Evolutionary conservation across 2,888 invertebrate species (phyloP).

Genomic region (Drosophila rellima): DNA sequence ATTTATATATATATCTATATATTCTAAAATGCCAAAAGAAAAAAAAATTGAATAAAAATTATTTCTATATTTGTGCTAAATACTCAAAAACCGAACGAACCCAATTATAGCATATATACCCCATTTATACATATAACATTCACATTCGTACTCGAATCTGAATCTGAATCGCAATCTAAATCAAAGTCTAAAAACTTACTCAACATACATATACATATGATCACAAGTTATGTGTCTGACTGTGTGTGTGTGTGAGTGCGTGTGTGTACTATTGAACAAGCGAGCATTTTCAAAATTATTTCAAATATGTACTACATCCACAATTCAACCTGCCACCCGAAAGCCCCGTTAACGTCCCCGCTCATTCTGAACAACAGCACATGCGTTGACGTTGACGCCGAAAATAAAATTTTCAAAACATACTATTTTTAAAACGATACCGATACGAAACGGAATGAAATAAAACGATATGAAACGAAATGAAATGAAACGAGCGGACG

Average conservation of each 20-base stretch:
- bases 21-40: conserved; percentile 17
- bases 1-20: conserved; percentile 10
- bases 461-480: conserved; percentile 57
- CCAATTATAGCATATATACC: conserved; percentile 28
- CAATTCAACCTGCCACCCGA: conserved; percentile 34
- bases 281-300: conserved; percentile 66
- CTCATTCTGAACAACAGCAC: conserved; percentile 40
- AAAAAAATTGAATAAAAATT: conserved; percentile 21
- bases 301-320: conserved; percentile 73
- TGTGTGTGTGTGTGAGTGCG: conserved; percentile 14
- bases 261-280: conserved; percentile 44
- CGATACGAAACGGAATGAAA: conserved; percentile 58
- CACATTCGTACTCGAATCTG: conserved; percentile 37
- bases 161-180: conserved; percentile 40
- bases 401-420: conserved; percentile 78
- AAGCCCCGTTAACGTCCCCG: conserved; percentile 12
- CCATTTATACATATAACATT: conserved; percentile 30
- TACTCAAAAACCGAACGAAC: conserved; percentile 43
- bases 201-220: conserved; percentile 7
- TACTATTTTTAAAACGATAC: conserved; percentile 77
- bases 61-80: conserved; percentile 52
- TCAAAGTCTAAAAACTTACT: conserved; percentile 39
- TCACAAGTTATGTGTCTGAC: conserved; percentile 15
- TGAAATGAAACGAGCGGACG: conserved; percentile 30
- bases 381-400: conserved; percentile 80